Conservation (phyloP, 2,888 invertebrate genomes). For the Linnaemya vulpina region DNA sequence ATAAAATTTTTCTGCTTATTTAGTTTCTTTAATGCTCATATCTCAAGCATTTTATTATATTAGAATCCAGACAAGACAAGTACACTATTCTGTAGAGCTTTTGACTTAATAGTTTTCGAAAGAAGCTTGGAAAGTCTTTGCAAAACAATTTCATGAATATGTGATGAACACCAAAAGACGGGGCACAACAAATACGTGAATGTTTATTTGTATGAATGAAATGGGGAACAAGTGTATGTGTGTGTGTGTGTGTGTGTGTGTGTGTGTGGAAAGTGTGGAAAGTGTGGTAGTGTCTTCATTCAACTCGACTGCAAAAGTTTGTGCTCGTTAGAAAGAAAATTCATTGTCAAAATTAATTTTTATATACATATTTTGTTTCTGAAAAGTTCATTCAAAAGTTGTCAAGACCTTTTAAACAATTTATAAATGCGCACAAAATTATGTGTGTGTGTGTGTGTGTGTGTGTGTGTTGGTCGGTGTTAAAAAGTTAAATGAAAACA, state of each 20-base stretch:
- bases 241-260: no score
- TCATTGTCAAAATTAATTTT: slow-evolving; percentile 41
- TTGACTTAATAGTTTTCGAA: slow-evolving; percentile 61
- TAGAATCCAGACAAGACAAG: slow-evolving; percentile 57
- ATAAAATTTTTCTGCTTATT: slow-evolving; percentile 5
- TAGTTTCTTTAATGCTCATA: slow-evolving; percentile 41
- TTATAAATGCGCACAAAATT: slow-evolving; percentile 7
- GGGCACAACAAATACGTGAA: slow-evolving; percentile 1
- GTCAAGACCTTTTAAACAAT: background rate
- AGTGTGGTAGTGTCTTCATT: slow-evolving; percentile 1
- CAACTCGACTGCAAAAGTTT: slow-evolving; percentile 25
- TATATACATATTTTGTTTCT: background rate
- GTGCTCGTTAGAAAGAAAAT: slow-evolving; percentile 47
- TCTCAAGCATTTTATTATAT: slow-evolving; percentile 49
- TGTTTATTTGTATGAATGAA: no score
- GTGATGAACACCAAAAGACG: slow-evolving; percentile 13
- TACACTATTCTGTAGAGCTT: slow-evolving; percentile 60
- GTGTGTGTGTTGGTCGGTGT: background rate
- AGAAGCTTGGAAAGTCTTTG: slow-evolving; percentile 37
- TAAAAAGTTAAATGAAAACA: background rate
- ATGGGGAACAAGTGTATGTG: background rate
- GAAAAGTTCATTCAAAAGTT: slow-evolving; percentile 31
- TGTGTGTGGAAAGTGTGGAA: slow-evolving; percentile 1
- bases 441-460: background rate
- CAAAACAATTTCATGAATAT: slow-evolving; percentile 42